Base-by-base conservation (phyloP, 2,888 invertebrate genomes). In the Lomographa bimaculata region DNA sequence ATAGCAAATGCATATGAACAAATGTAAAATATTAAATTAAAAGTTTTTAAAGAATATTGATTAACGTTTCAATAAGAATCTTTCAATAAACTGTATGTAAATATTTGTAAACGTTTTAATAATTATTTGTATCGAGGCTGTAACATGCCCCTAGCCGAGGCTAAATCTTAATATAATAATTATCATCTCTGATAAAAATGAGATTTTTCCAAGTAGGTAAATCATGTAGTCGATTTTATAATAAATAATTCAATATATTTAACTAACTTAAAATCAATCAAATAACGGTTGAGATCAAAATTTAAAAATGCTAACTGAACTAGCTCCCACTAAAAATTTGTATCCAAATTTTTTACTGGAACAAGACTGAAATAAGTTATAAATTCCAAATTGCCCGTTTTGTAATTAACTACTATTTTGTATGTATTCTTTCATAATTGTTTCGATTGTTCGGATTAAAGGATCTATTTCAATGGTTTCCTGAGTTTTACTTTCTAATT, bases 381-480 rank as follows among this genome's bases (percentile, higher is more conserved):
- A 71, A 66, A 58, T 55, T 57, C 65, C 54, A 47, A 48, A 55
- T 60, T 62, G 62, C 51, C 49, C 56, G 52, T 62, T 67, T 71
- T 72, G 64, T 74, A 75, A 58, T 58, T 65, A 64, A 48, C 59
- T 58, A 44, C 27, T 34, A 20, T 54, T 60, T 71, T 58, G 57
- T 75, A 71, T 68, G 71, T 79, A 82, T 81, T 81, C 82, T 83
- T 79, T 67, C 72, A 68, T 65, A 74, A 73, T 70, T 69, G 67
- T 77, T 77, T 71, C 66, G 54, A 71, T 75, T 76, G 72, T 78
- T 81, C 73, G 57, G 63, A 84, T 75, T 84, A 84, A 83, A 85
- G 57, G 65, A 72, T 71, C 62, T 73, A 72, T 71, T 74, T 68
- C 39, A 48, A 62, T 52, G 29, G 7, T 24, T 35, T 35, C 33